phyloP scores from a whole-genome alignment of 2,797 vertebrate species.

The Megalops cyprinoides region DNA sequence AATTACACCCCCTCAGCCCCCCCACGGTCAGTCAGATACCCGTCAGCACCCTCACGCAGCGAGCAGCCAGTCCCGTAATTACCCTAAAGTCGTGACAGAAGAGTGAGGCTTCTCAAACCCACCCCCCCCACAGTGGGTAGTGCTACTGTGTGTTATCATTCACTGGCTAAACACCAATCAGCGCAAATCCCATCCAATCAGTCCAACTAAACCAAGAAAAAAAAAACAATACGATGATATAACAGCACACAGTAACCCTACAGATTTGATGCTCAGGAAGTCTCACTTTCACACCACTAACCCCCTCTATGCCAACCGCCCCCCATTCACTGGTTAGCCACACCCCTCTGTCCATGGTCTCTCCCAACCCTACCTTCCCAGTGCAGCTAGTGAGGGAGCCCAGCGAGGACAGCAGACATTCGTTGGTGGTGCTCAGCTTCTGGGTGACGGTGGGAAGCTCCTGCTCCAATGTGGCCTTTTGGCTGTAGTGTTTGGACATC shows the following conservation, averaged over 20 bases:
- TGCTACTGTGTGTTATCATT: neutral
- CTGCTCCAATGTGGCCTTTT: conserved; percentile 89
- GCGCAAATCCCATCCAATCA: too few species aligned
- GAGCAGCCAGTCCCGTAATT: neutral
- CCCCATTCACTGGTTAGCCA: too few species aligned
- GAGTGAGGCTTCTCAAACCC: neutral
- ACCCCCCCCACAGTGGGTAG: neutral
- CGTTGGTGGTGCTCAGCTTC: conserved; percentile 93
- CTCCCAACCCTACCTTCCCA: conserved; percentile 81
- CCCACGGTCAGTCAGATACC: neutral
- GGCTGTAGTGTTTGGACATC: conserved; percentile 92
- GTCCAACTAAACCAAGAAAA: too few species aligned
- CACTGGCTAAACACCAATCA: neutral
- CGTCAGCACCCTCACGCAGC: neutral
- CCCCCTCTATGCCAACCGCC: too few species aligned
- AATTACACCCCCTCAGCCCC: neutral
- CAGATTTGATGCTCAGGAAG: too few species aligned
- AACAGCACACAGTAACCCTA: too few species aligned
- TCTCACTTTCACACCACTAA: too few species aligned
- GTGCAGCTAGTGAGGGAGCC: conserved; percentile 85
- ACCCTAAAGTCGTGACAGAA: neutral
- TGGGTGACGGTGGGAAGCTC: conserved; percentile 91
- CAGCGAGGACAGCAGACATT: conserved; percentile 91
- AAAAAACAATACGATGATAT: too few species aligned
- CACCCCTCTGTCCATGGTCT: too few species aligned